phyloP scores from a whole-genome alignment of 53 echinoderm and acorn worm species.

The Pentamera pediparva region DNA sequence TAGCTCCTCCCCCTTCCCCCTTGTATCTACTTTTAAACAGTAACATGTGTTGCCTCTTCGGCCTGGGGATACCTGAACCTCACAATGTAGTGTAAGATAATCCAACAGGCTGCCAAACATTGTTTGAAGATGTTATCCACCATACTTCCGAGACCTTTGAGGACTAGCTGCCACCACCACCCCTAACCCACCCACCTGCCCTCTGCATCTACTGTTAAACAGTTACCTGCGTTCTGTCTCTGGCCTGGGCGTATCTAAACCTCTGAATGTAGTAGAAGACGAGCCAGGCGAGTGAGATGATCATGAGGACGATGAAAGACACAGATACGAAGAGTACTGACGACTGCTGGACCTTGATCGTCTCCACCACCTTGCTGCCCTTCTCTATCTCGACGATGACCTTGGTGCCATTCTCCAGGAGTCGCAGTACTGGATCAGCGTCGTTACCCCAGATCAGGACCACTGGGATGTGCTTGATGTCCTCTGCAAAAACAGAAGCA shows the following conservation, averaged over 20 bases:
- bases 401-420: constrained; percentile 64
- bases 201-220: too few species aligned
- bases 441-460: constrained; percentile 7
- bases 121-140: too few species aligned
- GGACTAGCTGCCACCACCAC: too few species aligned
- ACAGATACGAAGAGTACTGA: constrained; percentile 87
- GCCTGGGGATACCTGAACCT: too few species aligned
- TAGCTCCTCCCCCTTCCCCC: too few species aligned
- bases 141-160: too few species aligned
- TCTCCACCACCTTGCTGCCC: constrained; percentile 68
- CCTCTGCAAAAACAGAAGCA: background rate
- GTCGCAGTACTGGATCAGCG: constrained; percentile 22
- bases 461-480: constrained; percentile 8
- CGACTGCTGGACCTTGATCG: constrained; percentile 72
- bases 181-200: too few species aligned
- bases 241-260: constrained; percentile 85
- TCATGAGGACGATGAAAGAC: constrained; percentile 93
- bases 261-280: constrained; percentile 98
- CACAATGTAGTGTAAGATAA: too few species aligned
- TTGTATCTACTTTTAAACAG: too few species aligned
- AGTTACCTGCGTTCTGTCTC: constrained; percentile 91
- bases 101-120: too few species aligned
- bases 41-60: too few species aligned
- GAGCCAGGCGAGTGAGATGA: constrained; percentile 92
- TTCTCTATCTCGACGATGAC: constrained; percentile 57